Evolutionary conservation across 2,797 vertebrate species (phyloP).

Genomic region (Helicolenus hilgendorfi): DNA sequence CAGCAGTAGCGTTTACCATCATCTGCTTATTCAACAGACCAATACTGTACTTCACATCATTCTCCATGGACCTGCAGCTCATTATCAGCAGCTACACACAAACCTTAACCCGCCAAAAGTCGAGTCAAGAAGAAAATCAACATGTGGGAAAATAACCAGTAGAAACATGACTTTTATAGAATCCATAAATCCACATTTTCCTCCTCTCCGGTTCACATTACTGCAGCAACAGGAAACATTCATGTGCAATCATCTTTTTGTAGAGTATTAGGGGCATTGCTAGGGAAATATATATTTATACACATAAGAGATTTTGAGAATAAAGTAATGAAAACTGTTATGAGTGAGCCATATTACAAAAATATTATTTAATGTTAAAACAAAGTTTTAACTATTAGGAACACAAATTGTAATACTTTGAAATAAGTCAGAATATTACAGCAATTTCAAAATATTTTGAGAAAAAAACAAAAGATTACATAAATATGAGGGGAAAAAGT

Average conservation of each 20-base stretch:
- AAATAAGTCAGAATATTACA: too few species aligned
- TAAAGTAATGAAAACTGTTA: not conserved
- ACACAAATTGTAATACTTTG: not conserved
- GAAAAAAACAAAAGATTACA: not conserved
- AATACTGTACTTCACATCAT: not conserved
- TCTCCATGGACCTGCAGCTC: not conserved
- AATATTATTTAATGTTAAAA: too few species aligned
- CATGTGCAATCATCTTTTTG: not conserved
- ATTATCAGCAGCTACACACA: not conserved
- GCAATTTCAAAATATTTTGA: not conserved
- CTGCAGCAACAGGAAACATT: not conserved
- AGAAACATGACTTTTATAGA: not conserved
- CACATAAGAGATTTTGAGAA: not conserved
- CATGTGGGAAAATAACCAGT: not conserved
- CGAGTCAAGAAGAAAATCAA: not conserved
- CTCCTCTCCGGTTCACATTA: not conserved
- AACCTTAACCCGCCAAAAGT: not conserved
- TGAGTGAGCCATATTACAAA: not conserved
- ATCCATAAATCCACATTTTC: not conserved
- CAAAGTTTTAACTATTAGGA: too few species aligned
- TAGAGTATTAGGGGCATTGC: not conserved
- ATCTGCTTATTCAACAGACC: conserved; percentile 2
- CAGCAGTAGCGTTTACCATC: conserved; percentile 22
- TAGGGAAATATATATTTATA: not conserved
- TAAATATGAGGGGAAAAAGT: not conserved